Conservation (phyloP, 1,140 invertebrate genomes). For the Gonioctena quinquepunctata region DNA sequence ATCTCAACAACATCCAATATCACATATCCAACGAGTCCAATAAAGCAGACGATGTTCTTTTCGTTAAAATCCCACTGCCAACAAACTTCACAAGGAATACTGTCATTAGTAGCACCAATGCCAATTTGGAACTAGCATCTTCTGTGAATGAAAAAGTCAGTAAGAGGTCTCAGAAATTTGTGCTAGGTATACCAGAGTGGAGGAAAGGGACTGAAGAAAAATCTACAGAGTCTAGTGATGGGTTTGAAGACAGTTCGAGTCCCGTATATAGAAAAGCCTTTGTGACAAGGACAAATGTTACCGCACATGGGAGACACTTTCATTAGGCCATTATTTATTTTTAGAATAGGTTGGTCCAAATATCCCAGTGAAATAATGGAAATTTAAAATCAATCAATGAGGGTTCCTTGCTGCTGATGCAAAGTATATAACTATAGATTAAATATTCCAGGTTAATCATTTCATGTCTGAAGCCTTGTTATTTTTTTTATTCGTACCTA, state of each 20-base stretch:
- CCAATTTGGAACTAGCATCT: slow-evolving; percentile 23
- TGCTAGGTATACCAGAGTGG: neutral
- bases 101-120: slow-evolving; percentile 11
- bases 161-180: slow-evolving; percentile 16
- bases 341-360: no score
- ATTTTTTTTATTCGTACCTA: no score
- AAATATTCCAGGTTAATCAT: no score
- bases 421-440: no score
- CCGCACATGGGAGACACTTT: slow-evolving; percentile 1
- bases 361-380: no score
- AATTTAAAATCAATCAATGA: no score
- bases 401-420: no score
- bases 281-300: slow-evolving; percentile 40
- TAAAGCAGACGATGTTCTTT: slow-evolving; percentile 44
- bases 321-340: no score
- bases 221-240: neutral
- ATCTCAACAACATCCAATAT: slow-evolving; percentile 47
- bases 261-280: slow-evolving; percentile 38
- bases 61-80: slow-evolving; percentile 50
- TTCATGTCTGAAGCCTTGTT: no score
- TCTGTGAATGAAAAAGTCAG: slow-evolving; percentile 10
- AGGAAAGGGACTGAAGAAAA: neutral
- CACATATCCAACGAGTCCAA: slow-evolving; percentile 45
- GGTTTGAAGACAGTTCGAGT: slow-evolving; percentile 16
- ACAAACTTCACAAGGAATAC: slow-evolving; percentile 38